Conservation (phyloP, 2,113 vertebrate species). For the Balaenoptera acutorostrata region DNA sequence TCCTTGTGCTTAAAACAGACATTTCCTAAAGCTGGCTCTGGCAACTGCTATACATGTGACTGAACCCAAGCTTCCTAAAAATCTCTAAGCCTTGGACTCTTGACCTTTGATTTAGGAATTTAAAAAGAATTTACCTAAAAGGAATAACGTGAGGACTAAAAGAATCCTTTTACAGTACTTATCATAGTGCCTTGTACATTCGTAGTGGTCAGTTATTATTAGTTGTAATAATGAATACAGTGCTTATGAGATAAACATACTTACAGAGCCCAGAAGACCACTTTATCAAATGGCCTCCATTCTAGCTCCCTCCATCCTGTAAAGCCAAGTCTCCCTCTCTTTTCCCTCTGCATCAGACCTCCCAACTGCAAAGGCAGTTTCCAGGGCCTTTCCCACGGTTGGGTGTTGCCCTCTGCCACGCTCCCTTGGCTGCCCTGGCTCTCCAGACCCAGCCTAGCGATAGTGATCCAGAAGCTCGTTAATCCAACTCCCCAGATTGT, state of each 20-base stretch:
- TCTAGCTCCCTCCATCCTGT: neutral
- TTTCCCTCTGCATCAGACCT: neutral
- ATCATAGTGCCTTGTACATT: neutral
- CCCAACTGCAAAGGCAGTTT: neutral
- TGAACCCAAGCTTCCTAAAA: neutral
- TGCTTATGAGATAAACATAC: neutral
- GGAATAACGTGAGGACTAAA: neutral
- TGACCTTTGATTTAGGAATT: neutral
- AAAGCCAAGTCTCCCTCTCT: neutral
- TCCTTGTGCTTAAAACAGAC: neutral
- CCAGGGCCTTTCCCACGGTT: neutral
- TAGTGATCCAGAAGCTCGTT: fast-evolving
- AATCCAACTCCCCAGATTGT: too few relatives aligned
- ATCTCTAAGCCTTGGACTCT: neutral
- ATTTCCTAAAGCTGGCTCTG: neutral
- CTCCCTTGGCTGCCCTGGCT: neutral
- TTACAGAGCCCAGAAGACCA: neutral
- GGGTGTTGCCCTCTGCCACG: neutral
- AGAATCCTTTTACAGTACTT: neutral
- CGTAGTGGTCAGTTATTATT: neutral
- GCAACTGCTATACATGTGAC: neutral
- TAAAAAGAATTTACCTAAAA: neutral
- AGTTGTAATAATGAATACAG: neutral
- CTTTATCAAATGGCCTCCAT: neutral
- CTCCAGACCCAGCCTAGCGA: neutral